Evolutionary conservation across 2,797 vertebrate genomes (phyloP).

Genomic region (Sylvia borin): DNA sequence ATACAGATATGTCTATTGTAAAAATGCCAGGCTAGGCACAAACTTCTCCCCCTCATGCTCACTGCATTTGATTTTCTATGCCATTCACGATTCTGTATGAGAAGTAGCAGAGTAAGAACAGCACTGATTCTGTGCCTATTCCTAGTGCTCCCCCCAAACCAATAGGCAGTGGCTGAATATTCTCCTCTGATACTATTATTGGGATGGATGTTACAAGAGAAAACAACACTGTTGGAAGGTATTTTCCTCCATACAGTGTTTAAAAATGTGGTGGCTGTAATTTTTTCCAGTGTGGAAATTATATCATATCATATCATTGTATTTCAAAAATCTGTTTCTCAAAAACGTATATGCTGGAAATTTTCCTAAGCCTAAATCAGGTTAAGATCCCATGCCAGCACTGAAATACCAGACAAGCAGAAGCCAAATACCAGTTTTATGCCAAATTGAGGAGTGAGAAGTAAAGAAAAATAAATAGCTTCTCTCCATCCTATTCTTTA

Average conservation of each 20-base stretch:
- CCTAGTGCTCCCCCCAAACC: neutral
- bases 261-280: neutral
- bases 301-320: neutral
- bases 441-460: neutral
- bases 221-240: neutral
- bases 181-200: neutral
- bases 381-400: neutral
- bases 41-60: neutral
- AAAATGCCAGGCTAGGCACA: neutral
- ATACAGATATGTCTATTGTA: neutral
- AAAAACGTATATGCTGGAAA: neutral
- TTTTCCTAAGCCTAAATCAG: neutral
- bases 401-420: neutral
- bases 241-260: neutral
- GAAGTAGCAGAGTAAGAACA: neutral
- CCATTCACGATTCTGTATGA: neutral
- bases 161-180: neutral
- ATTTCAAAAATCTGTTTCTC: neutral
- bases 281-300: neutral
- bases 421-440: neutral
- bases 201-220: neutral
- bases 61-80: neutral
- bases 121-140: neutral
- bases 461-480: neutral
- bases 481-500: neutral